Evolutionary conservation across 2,797 vertebrate species (phyloP).

Genomic region (Leucoraja ocellata): DNA sequence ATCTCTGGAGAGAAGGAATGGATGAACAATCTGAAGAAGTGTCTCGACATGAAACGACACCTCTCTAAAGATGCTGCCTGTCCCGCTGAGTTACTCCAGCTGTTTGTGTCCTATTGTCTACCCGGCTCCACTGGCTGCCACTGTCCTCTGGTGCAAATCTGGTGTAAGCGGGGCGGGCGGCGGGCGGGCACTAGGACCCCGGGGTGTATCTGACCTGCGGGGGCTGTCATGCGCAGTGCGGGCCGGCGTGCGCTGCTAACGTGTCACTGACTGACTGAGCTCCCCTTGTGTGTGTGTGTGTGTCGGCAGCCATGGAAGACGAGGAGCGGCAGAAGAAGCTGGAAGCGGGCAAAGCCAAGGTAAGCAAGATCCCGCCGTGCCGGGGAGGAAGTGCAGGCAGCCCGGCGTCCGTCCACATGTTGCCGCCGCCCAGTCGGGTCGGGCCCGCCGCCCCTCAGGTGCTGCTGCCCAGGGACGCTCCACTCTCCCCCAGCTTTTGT

Average conservation of each 20-base stretch:
- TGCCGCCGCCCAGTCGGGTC: too few relatives aligned
- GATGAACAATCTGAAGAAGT: too few relatives aligned
- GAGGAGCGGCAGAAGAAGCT: constrained; percentile 86
- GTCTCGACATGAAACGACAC: too few relatives aligned
- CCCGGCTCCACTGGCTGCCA: too few relatives aligned
- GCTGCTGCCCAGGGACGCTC: background rate
- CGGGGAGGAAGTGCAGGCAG: background rate
- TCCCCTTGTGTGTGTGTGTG: constrained; percentile 41
- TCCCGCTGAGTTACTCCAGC: too few relatives aligned
- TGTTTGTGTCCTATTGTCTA: too few relatives aligned
- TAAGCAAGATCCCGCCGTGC: constrained; percentile 48
- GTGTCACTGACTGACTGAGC: constrained; percentile 47
- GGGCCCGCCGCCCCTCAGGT: background rate
- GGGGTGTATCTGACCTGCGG: too few relatives aligned
- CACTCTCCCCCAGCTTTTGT: background rate
- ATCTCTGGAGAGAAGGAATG: too few relatives aligned
- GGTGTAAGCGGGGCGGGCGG: too few relatives aligned
- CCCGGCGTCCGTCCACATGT: background rate
- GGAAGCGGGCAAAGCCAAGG: constrained; percentile 91
- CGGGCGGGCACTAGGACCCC: too few relatives aligned
- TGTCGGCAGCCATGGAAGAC: constrained; percentile 73
- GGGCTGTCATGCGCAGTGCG: constrained; percentile 35
- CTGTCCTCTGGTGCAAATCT: too few relatives aligned
- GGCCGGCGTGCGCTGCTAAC: constrained; percentile 26
- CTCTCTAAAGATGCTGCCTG: too few relatives aligned